Evolutionary conservation across 2,888 invertebrate genomes (phyloP).

Genomic region (Rhingia rostrata): DNA sequence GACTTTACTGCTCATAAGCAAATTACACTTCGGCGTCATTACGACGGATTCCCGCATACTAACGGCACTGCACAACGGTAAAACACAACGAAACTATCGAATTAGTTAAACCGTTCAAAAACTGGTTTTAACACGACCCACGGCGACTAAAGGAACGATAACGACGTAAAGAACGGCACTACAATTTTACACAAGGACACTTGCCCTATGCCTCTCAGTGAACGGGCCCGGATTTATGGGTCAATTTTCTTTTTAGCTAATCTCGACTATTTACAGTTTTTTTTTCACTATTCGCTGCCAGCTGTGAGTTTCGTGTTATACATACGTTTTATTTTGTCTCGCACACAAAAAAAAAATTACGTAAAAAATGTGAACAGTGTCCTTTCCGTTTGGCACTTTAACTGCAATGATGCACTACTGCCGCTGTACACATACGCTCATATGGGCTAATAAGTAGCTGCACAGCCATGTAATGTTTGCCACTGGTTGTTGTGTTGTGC

Average conservation of each 20-base stretch:
- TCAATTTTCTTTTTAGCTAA: conserved; percentile 30
- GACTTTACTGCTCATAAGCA: conserved; percentile 41
- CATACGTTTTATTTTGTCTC: background rate
- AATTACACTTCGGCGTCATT: conserved; percentile 56
- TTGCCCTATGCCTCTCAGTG: background rate
- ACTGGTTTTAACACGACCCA: conserved; percentile 5
- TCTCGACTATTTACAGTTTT: conserved; percentile 36
- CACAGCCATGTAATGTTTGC: conserved; percentile 49
- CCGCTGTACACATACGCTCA: conserved; percentile 37
- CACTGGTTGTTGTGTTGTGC: conserved; percentile 8
- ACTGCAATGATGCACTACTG: conserved; percentile 30
- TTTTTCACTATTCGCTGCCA: background rate
- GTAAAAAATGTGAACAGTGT: conserved; percentile 21
- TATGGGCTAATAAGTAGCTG: conserved; percentile 38
- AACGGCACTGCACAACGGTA: conserved; percentile 15
- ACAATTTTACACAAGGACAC: background rate
- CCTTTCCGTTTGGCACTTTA: conserved; percentile 48
- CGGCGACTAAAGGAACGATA: background rate
- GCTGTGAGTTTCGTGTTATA: too few species aligned
- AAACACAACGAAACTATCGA: conserved; percentile 5
- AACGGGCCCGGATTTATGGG: conserved; percentile 23
- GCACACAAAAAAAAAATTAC: conserved; percentile 6
- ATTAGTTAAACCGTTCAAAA: conserved; percentile 9
- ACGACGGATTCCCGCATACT: conserved; percentile 51
- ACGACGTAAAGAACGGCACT: conserved; percentile 21